Evolutionary conservation across 1,140 invertebrate genomes (phyloP), one percentile per base, ranked within the genome.

Genomic region (Cydia splendana): DNA sequence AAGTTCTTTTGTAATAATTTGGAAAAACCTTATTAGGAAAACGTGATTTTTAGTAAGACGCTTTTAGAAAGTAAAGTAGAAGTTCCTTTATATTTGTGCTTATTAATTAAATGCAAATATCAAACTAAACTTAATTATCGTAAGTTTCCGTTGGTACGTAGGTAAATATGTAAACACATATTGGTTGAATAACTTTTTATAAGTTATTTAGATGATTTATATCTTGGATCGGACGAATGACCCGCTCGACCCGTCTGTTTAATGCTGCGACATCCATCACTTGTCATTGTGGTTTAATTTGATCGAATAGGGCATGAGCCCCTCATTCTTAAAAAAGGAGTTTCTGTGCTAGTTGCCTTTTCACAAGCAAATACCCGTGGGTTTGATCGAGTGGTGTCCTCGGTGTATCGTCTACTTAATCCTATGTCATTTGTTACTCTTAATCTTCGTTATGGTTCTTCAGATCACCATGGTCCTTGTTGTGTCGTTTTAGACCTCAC

Each of bases 261-360:
- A 71, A 71, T 71, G 67, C 34, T 20, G 67, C 34, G 67, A 71
- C 67, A 71, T 71, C 67, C 67, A 71, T 45, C 67, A 71, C 67
- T 71, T 30, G 65, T 71, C 67, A 18, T 71, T 71, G 67, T 71
- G 67, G 34, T 71, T 71, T 71, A 71, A 71, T 71, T 71, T 71
- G 67, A 71, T 71, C 30, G 67, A 71, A 71, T 71, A 71, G 67
- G 67, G 67, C 30, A 45, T 38, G 18, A 18, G 67, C 9, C n/a
- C n/a, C n/a, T 71, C 67, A 20, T 71, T 5, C 34, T 15, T 71
- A 71, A 71, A 71, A 71, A 71, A 24, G 57, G 34, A 42, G 20
- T 71, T 45, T 71, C 45, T 45, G 45, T 48, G 34, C 30, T 69
- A 38, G 57, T 10, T 24, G n/a, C 38, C 67, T 71, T 42, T 71